Percentiles rank a stretch among this genome's conserved stretches.
Conservation (phyloP, 92 coral and sea anemone genomes). For the Parazoanthus swiftii region DNA sequence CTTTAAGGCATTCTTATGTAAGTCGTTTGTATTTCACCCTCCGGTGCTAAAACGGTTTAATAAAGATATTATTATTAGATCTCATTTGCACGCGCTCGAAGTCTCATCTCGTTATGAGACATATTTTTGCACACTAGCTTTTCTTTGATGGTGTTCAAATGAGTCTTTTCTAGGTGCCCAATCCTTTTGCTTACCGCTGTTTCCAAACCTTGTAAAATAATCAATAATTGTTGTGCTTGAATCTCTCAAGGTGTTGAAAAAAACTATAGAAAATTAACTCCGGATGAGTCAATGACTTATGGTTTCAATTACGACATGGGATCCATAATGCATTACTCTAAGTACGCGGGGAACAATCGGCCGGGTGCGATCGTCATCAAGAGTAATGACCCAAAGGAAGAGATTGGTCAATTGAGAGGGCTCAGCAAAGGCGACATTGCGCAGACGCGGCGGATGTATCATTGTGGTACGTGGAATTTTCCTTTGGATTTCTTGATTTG, state of each 20-base stretch:
- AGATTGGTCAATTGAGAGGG: slow-evolving; percentile 67
- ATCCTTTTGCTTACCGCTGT: neutral
- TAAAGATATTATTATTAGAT: too few species aligned
- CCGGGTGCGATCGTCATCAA: slow-evolving; percentile 54
- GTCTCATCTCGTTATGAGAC: too few species aligned
- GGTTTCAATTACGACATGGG: slow-evolving; percentile 66
- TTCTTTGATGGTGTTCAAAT: too few species aligned
- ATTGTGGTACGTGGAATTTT: slow-evolving; percentile 46
- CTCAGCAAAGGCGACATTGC: slow-evolving; percentile 66
- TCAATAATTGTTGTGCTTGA: neutral
- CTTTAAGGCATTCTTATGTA: too few species aligned
- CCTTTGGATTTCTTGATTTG: neutral
- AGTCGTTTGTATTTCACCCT: too few species aligned
- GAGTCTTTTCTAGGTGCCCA: too few species aligned
- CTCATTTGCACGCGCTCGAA: too few species aligned
- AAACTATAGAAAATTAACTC: slow-evolving; percentile 8
- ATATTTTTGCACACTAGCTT: too few species aligned
- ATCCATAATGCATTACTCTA: slow-evolving; percentile 84
- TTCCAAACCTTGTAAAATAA: neutral
- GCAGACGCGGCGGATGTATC: slow-evolving; percentile 70
- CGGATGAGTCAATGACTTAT: slow-evolving; percentile 17
- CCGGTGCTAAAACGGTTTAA: too few species aligned
- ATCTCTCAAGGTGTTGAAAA: neutral
- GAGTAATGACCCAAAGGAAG: slow-evolving; percentile 34
- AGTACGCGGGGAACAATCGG: slow-evolving; percentile 65